These are phyloP conservation scores for Lycocerus yunnanus DNA, from an alignment of 2,888 invertebrate species.

Conservation along the genomic window DNA sequence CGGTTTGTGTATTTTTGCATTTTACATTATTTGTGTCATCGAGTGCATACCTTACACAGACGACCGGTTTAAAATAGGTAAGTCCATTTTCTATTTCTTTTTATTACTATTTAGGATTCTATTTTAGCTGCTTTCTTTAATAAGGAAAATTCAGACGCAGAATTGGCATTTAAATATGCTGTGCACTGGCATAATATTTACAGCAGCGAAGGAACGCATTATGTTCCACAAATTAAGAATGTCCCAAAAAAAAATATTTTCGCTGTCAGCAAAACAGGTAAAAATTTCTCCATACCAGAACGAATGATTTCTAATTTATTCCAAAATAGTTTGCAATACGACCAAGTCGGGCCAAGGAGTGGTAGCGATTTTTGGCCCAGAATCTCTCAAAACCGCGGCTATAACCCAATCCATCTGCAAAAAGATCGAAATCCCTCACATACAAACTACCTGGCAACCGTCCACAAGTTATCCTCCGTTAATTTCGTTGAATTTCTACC, in stretches of 20 bases:
- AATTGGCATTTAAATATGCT: slow-evolving; percentile 65
- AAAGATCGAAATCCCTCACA: slow-evolving; percentile 82
- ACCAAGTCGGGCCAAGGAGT: slow-evolving; percentile 58
- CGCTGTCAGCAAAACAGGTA: slow-evolving; percentile 48
- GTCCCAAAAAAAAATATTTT: slow-evolving; percentile 47
- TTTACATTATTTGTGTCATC: neutral
- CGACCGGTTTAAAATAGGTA: neutral
- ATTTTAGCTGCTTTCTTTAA: slow-evolving; percentile 49
- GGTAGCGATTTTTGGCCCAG: slow-evolving; percentile 83
- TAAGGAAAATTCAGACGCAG: slow-evolving; percentile 59
- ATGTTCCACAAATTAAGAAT: slow-evolving; percentile 32
- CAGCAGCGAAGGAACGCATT: slow-evolving; percentile 40
- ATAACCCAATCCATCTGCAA: slow-evolving; percentile 85
- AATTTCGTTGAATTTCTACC: slow-evolving; percentile 67
- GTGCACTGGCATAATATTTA: slow-evolving; percentile 56
- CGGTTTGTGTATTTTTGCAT: neutral
- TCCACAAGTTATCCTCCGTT: slow-evolving; percentile 30
- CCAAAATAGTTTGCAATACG: slow-evolving; percentile 34
- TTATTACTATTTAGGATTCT: neutral
- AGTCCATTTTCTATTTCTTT: neutral
- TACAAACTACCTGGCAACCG: slow-evolving; percentile 76
- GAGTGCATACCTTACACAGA: neutral
- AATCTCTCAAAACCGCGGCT: slow-evolving; percentile 64
- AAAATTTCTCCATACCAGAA: slow-evolving; percentile 26
- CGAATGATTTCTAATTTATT: neutral